These are phyloP conservation scores for Iphiclides podalirius DNA, from an alignment of 2,888 invertebrate genomes.

Conservation along the genomic window DNA sequence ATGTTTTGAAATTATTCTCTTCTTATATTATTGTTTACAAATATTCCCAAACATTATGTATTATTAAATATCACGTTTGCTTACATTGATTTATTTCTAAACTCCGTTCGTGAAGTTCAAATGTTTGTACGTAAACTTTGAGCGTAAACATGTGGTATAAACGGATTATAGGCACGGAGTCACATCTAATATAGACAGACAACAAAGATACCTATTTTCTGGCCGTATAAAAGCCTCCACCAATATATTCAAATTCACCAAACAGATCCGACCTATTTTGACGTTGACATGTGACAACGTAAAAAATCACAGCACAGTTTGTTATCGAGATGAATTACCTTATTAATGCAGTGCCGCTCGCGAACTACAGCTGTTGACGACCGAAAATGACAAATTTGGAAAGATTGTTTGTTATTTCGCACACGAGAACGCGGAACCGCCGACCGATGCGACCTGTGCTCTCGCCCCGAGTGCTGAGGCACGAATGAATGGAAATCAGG, in stretches of 20 bases:
- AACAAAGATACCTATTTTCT: too few species aligned
- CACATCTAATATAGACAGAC: too few species aligned
- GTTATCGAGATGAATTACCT: too few species aligned
- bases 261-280: constrained; percentile 12
- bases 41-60: constrained; percentile 1
- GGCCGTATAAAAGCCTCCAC: constrained; percentile 4
- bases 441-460: constrained; percentile 33
- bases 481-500: constrained; percentile 69
- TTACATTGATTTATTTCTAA: constrained; percentile 7
- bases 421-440: constrained; percentile 40
- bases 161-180: not conserved
- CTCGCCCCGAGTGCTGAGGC: constrained; percentile 42
- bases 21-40: constrained; percentile 9
- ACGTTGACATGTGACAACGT: constrained; percentile 13
- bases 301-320: not conserved
- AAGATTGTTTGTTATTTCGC: constrained; percentile 50
- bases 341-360: too few species aligned
- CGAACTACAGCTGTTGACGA: not conserved
- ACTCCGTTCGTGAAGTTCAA: not conserved
- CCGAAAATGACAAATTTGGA: not conserved
- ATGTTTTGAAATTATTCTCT: too few species aligned
- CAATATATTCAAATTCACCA: constrained; percentile 17
- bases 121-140: not conserved
- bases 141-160: not conserved
- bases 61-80: constrained; percentile 10